Conservation (phyloP, 2,797 vertebrate species). For the Halcyon leucocephala region DNA sequence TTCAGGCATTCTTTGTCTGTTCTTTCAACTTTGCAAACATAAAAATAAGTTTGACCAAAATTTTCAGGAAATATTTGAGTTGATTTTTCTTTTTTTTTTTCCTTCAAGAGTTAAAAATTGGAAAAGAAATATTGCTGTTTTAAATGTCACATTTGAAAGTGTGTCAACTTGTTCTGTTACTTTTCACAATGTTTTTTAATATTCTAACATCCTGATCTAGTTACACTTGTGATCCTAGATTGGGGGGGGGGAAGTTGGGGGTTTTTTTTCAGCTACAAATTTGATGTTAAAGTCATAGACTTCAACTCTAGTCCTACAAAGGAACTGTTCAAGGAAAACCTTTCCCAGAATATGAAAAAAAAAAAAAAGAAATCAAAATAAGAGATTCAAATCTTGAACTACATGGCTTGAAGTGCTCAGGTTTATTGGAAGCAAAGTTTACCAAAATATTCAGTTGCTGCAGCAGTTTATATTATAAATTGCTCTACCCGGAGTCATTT, state of each 20-base stretch:
- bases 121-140: not conserved
- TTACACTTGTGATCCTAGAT: not conserved
- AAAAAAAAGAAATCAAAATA: not conserved
- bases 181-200: constrained; percentile 65
- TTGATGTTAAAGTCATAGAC: not conserved
- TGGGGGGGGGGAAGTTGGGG: no score
- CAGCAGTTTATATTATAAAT: not conserved
- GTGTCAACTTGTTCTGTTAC: constrained; percentile 56
- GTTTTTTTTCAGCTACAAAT: not conserved
- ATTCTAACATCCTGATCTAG: constrained; percentile 36
- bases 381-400: not conserved
- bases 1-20: not conserved
- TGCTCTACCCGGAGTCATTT: not conserved
- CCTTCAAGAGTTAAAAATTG: not conserved
- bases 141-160: constrained; percentile 49
- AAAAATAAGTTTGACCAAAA: not conserved
- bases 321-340: not conserved
- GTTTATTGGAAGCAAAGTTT: not conserved
- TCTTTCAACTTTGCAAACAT: not conserved
- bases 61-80: not conserved
- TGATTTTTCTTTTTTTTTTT: not conserved
- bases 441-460: not conserved
- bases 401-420: not conserved
- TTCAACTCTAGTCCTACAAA: not conserved
- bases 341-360: not conserved